Evolutionary conservation across 2,888 invertebrate species (phyloP), one percentile per base, ranked within the genome.

Genomic region (Phyllotreta striolata): DNA sequence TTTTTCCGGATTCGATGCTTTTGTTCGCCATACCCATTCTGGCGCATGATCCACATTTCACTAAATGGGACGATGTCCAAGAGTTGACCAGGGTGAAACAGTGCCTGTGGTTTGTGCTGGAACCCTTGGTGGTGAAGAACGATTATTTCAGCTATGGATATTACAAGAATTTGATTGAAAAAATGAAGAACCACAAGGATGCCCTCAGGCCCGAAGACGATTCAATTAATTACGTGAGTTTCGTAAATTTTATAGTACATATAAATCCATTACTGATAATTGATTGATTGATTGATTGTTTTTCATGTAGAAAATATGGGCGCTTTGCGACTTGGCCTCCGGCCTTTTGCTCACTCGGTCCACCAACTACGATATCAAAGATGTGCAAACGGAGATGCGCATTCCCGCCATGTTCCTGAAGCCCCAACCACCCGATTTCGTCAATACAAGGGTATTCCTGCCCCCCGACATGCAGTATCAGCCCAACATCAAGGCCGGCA

Each of bases 1-100:
- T 95, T 80, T 85, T 97, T 82, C 98, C 98, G 58, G 98, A 98
- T 84, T 98, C 97, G 81, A 96, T 96, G 91, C 84, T 98, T 77
- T 95, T 96, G 70, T 98, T 97, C 83, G 93, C 96, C n/a, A 91
- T 98, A 72, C 95, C 98, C 54, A 89, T 98, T 56, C 85, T 98
- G 64, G 92, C 97, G n/a, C 96, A 98, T 80, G 93, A 96, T 82
- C 92, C 95, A 5, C 87, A 89, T 72, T 93, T 92, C 79, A 90
- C 90, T 55, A 85, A 88, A 69, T 88, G 91, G 82, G 88, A 91
- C 75, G 92, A 94, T 77, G 85, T 91, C 12, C 83, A 85, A 24
- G 92, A 95, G 75, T 85, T 98, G 60, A 90, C 91, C 82, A 85
- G 85, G 74, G 78, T 95, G 67, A 91, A 92, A 76, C 90, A 93